Percentiles rank a stretch among this genome's conserved stretches.
phyloP scores from a whole-genome alignment of 2,797 vertebrate genomes.

The Hydrolagus colliei region DNA sequence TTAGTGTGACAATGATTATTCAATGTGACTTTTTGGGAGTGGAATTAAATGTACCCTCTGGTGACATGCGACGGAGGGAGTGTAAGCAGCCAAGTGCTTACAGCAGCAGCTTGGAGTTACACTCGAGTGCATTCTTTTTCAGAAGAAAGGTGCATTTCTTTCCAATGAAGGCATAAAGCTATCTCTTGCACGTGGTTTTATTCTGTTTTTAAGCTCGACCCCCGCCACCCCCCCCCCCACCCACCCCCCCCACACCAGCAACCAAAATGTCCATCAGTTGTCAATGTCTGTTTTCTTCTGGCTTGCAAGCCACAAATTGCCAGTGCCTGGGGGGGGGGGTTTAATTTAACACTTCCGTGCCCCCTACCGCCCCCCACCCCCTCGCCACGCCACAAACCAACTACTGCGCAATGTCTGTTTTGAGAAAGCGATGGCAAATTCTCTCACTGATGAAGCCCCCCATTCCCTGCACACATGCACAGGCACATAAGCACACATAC shows the following conservation, averaged over 20 bases:
- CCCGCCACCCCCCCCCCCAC: not conserved
- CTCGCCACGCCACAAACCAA: not conserved
- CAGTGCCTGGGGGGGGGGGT: not conserved
- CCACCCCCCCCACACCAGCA: not conserved
- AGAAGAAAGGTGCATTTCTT: no score
- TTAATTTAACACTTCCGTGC: not conserved
- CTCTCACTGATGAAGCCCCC: not conserved
- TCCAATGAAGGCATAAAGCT: no score
- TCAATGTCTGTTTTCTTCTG: not conserved
- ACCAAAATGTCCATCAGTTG: no score
- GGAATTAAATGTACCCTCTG: not conserved
- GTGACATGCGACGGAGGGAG: not conserved
- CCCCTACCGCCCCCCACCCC: not conserved
- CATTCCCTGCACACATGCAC: not conserved
- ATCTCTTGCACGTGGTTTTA: no score
- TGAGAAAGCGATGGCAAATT: not conserved
- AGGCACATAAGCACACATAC: no score
- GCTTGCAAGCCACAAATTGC: not conserved
- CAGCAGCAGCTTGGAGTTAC: not conserved
- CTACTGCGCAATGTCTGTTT: not conserved
- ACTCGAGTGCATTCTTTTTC: no score
- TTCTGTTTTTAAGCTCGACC: not conserved
- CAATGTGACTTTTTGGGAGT: not conserved
- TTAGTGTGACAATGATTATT: slow-evolving; percentile 9
- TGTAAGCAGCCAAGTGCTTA: not conserved